Evolutionary conservation across 2,113 vertebrate genomes (phyloP), one percentile per base, ranked within the genome.

Genomic region (Blennius ocellaris): DNA sequence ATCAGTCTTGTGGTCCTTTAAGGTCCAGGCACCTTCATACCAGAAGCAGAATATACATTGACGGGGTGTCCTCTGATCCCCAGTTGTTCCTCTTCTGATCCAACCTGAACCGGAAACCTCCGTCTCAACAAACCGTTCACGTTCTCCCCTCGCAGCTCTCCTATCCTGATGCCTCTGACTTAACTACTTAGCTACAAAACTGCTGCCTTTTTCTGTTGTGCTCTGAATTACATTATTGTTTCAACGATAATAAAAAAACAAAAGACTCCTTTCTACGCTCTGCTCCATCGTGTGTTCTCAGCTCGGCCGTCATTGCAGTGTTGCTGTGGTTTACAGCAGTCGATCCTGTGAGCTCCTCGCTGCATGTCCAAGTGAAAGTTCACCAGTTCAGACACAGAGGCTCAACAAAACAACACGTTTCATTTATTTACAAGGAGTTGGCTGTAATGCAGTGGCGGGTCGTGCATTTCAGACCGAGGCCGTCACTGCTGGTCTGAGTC

Each of bases 31-130:
- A 30, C 21, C 21, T 30, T 30, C 21, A 4, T 30, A 30, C 21
- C 21, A n/a, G n/a, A n/a, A 30, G 21, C 21, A 67, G 68, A 71
- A 75, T 63, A 54, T 45, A 21, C 50, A 53, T 30, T 56, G 77
- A 78, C 67, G n/a, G 41, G 61, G 43, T 70, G 65, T 83, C 67
- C 69, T 76, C 68, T 60, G 40, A 17, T 12, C 43, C 70, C 54
- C 7, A 17, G 11, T 47, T 30, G 36, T 47, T 8, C 37, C 12
- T 65, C 54, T 30, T 55, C 54, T 79, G 63, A 73, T 15, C 47
- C 39, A 2, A 71, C 7, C 53, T 5, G 9, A 64, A 58, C 36
- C 51, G 8, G 41, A 60, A 68, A 56, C 43, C 41, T 39, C 5
- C 15, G 37, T 53, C 53, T 78, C 14, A 44, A 51, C 21, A 84